Evolutionary conservation across 2,113 vertebrate species (phyloP).

Genomic region (Cyprinodon brontotheroides): DNA sequence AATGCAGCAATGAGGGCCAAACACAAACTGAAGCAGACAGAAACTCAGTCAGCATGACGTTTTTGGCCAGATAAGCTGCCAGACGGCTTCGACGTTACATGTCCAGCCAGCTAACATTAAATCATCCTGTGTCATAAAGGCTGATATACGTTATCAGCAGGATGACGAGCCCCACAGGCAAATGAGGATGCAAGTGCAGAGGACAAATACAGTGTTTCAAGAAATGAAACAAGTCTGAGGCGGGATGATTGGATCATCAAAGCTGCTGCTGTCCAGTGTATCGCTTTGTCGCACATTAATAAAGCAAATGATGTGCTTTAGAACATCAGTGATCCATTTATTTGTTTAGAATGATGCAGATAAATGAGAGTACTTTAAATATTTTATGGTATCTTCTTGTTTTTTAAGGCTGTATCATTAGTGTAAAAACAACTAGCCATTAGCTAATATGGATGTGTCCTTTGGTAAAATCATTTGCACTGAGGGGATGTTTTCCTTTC

Average conservation of each 20-base stretch:
- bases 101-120: constrained; percentile 34
- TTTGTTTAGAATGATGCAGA: neutral
- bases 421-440: neutral
- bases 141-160: constrained; percentile 38
- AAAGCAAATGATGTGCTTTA: neutral
- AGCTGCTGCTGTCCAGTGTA: neutral
- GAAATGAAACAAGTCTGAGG: constrained; percentile 36
- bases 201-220: neutral
- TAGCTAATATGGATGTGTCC: constrained; percentile 8
- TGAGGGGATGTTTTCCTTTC: neutral
- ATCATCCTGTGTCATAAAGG: constrained; percentile 32
- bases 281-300: neutral
- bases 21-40: constrained; percentile 26
- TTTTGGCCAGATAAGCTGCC: constrained; percentile 28
- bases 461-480: neutral
- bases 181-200: constrained; percentile 2
- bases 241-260: neutral
- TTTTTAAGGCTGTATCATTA: neutral
- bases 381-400: neutral
- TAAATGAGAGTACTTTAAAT: neutral
- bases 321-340: too few relatives aligned
- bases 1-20: constrained; percentile 10
- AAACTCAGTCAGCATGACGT: constrained; percentile 4
- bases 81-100: constrained; percentile 41
- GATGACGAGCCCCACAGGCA: constrained; percentile 46